Evolutionary conservation across 2,113 vertebrate genomes (phyloP).

Genomic region (Mustelus asterias): DNA sequence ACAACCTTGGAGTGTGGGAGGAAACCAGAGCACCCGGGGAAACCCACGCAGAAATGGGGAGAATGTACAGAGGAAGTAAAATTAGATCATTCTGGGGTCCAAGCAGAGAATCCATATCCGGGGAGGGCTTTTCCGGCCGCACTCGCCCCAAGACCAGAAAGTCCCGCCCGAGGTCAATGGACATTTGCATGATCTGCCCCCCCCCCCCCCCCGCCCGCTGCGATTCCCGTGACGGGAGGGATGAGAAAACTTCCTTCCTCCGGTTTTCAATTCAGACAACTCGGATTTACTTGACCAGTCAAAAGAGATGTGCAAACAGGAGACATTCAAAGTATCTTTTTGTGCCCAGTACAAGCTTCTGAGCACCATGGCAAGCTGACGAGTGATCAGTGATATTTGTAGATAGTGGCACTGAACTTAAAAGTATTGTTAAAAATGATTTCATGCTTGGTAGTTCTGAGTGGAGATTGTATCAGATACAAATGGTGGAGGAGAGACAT

Average conservation of each 20-base stretch:
- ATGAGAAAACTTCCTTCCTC: too few relatives aligned
- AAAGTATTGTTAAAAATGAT: not conserved
- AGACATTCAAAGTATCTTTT: not conserved
- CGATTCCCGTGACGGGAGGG: too few relatives aligned
- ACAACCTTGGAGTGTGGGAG: too few relatives aligned
- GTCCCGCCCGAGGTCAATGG: too few relatives aligned
- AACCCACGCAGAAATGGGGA: too few relatives aligned
- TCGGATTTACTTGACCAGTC: slow-evolving; percentile 41
- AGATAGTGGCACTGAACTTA: not conserved
- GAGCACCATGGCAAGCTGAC: not conserved
- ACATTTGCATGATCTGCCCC: too few relatives aligned
- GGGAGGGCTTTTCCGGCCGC: too few relatives aligned
- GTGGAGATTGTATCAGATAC: not conserved
- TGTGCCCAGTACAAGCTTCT: not conserved
- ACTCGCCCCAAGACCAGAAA: too few relatives aligned
- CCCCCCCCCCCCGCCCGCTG: too few relatives aligned
- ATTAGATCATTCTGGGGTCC: too few relatives aligned
- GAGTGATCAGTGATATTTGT: not conserved
- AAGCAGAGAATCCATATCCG: not conserved
- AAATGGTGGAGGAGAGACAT: not conserved
- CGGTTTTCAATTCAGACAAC: not conserved
- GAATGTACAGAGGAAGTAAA: too few relatives aligned
- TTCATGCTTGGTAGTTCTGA: not conserved
- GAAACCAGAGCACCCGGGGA: too few relatives aligned
- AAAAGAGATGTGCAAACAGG: slow-evolving; percentile 41